Conservation (phyloP, 2,888 invertebrate species). For the Drosophila anomalipes region DNA sequence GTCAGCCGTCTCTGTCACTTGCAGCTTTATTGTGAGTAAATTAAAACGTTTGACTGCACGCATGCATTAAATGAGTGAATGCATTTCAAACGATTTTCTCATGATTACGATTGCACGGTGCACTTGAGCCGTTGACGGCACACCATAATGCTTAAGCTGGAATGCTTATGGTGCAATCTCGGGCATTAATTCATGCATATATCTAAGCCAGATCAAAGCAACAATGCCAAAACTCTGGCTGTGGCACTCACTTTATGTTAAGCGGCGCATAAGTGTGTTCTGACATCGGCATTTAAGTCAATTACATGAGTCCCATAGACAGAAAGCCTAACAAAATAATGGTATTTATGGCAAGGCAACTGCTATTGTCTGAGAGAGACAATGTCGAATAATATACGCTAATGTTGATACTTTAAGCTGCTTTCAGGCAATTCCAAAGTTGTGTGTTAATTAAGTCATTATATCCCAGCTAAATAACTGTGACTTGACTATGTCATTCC, state of each 20-base stretch:
- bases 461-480: background rate
- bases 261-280: constrained; percentile 35
- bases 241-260: constrained; percentile 27
- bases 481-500: background rate
- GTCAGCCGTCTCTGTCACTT: constrained; percentile 9
- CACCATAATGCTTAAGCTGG: constrained; percentile 1
- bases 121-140: constrained; percentile 37
- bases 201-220: constrained; percentile 64
- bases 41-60: constrained; percentile 61
- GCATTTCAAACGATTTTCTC: constrained; percentile 59
- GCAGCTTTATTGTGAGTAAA: constrained; percentile 50
- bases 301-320: constrained; percentile 37
- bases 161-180: background rate
- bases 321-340: constrained; percentile 4
- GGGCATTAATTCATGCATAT: constrained; percentile 27
- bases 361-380: background rate
- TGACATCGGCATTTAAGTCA: constrained; percentile 51
- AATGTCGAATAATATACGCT: background rate
- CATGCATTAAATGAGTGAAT: constrained; percentile 59
- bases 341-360: constrained; percentile 22
- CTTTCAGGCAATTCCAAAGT: too few species aligned
- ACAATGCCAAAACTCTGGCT: constrained; percentile 14
- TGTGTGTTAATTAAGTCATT: background rate
- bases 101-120: constrained; percentile 38
- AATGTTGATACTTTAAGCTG: background rate